Evolutionary conservation across 2,888 invertebrate species (phyloP).

Genomic region (Drosophila multiciliata): DNA sequence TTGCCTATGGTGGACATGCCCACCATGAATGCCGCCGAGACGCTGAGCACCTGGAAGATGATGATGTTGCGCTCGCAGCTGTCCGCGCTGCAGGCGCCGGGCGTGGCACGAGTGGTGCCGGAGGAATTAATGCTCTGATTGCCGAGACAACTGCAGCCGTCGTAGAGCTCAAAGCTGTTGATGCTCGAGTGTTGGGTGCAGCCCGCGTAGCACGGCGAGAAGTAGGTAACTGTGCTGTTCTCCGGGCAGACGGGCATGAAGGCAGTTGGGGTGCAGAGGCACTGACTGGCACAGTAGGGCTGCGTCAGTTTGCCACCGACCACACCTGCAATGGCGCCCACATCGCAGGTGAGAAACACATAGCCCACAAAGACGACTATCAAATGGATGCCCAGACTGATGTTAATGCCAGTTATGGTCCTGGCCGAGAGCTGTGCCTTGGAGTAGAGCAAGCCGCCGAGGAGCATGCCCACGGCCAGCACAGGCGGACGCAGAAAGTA

Average conservation of each 20-base stretch:
- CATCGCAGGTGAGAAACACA: slow-evolving; percentile 85
- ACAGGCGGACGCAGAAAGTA: slow-evolving; percentile 87
- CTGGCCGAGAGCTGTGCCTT: slow-evolving; percentile 86
- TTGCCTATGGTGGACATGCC: slow-evolving; percentile 84
- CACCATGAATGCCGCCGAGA: slow-evolving; percentile 84
- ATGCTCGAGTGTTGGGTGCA: slow-evolving; percentile 86
- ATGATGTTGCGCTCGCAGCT: slow-evolving; percentile 86
- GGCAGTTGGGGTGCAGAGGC: slow-evolving; percentile 85
- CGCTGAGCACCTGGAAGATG: slow-evolving; percentile 85
- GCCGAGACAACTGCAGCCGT: slow-evolving; percentile 86
- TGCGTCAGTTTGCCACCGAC: slow-evolving; percentile 84
- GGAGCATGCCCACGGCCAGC: slow-evolving; percentile 86
- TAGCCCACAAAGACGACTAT: slow-evolving; percentile 85
- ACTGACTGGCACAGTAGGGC: slow-evolving; percentile 86
- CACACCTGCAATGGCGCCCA: slow-evolving; percentile 85
- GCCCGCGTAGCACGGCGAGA: slow-evolving; percentile 91
- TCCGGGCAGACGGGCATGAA: slow-evolving; percentile 89
- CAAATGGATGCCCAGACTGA: slow-evolving; percentile 84
- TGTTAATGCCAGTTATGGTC: slow-evolving; percentile 86
- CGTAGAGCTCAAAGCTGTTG: slow-evolving; percentile 85
- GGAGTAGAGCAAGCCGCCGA: slow-evolving; percentile 86
- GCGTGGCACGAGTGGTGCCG: slow-evolving; percentile 83
- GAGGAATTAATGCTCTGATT: slow-evolving; percentile 64
- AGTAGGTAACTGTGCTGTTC: slow-evolving; percentile 87
- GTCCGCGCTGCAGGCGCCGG: slow-evolving; percentile 86